Percentiles rank a stretch among this genome's conserved stretches.
These are phyloP conservation scores for Lydus trimaculatus DNA, from an alignment of 2,888 invertebrate species.

Conservation along the genomic window DNA sequence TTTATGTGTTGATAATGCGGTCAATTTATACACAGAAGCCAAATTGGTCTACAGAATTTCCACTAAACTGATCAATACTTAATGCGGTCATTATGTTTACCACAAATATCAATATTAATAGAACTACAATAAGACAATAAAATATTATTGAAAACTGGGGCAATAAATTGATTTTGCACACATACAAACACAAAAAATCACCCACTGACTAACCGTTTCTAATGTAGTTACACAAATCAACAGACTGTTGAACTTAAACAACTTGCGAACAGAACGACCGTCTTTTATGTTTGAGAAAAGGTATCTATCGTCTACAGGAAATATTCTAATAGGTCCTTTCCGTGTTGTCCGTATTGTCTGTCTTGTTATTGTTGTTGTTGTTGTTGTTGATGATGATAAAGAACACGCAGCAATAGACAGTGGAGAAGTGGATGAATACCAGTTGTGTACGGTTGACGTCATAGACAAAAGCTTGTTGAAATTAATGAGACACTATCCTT, in stretches of 20 bases:
- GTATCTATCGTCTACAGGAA: not conserved
- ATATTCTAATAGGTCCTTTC: not conserved
- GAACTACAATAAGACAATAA: constrained; percentile 12
- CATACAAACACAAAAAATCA: not conserved
- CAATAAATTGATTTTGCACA: not conserved
- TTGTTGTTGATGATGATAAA: not conserved
- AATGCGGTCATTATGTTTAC: constrained; percentile 29
- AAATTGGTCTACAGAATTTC: constrained; percentile 7
- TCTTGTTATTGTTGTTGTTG: not conserved
- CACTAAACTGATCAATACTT: constrained; percentile 22
- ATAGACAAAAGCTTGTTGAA: not conserved
- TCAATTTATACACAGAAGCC: constrained; percentile 6
- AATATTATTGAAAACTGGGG: not conserved
- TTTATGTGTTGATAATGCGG: not conserved
- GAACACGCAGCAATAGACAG: not conserved
- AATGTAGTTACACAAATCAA: not conserved
- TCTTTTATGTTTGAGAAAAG: not conserved
- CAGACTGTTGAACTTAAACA: not conserved
- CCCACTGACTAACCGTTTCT: not conserved
- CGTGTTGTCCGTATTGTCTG: not conserved
- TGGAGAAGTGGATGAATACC: not conserved
- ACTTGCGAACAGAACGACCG: not conserved
- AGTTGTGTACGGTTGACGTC: not conserved
- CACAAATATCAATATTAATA: constrained; percentile 26
- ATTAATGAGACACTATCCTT: not conserved